phyloP scores from a whole-genome alignment of 1,140 invertebrate genomes.

The Lasioglossum albipes region DNA sequence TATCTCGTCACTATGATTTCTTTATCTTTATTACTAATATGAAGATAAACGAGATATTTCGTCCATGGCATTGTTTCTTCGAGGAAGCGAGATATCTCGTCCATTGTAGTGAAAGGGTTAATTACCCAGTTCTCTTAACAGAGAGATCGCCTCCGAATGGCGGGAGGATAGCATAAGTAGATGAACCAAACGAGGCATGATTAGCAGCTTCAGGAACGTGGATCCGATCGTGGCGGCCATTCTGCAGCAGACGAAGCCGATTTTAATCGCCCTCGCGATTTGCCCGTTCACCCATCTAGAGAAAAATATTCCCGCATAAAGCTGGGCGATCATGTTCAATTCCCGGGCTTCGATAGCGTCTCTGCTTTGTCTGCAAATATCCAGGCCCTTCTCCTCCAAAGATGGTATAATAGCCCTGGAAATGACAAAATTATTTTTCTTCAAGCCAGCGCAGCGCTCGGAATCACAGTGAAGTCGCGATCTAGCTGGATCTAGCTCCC shows the following conservation, averaged over 20 bases:
- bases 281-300: conserved; percentile 77
- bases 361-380: conserved; percentile 70
- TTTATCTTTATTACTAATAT: too few species aligned
- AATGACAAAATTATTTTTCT: not conserved
- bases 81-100: too few species aligned
- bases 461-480: too few species aligned
- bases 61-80: too few species aligned
- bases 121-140: conserved; percentile 76
- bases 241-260: conserved; percentile 75
- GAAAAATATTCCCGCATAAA: conserved; percentile 79
- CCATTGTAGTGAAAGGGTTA: not conserved
- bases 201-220: conserved; percentile 65
- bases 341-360: conserved; percentile 76
- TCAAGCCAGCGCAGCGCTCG: too few species aligned
- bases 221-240: conserved; percentile 73
- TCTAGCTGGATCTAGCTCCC: too few species aligned
- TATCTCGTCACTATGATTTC: too few species aligned
- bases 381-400: conserved; percentile 69
- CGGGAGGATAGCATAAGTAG: conserved; percentile 72
- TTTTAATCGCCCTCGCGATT: conserved; percentile 68
- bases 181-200: conserved; percentile 76
- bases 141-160: conserved; percentile 69
- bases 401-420: conserved; percentile 57
- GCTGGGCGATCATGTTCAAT: conserved; percentile 74
- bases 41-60: too few species aligned